These are phyloP conservation scores for Musca domestica DNA, from an alignment of 1,140 invertebrate species.

Conservation along the genomic window DNA sequence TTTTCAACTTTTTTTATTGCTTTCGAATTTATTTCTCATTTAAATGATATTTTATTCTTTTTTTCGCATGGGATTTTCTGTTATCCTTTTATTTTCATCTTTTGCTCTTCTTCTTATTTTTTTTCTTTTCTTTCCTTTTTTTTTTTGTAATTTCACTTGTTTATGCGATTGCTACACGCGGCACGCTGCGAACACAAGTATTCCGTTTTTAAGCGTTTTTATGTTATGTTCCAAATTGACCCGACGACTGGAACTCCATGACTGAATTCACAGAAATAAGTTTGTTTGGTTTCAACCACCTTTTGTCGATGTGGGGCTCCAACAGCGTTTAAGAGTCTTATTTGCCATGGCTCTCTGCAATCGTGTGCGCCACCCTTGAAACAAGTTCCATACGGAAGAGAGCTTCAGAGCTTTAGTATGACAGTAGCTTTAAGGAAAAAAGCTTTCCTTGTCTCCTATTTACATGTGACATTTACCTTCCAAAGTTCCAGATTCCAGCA, in stretches of 20 bases:
- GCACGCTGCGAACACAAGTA: constrained; percentile 31
- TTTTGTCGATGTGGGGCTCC: constrained; percentile 13
- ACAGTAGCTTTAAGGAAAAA: not conserved
- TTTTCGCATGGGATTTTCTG: not conserved
- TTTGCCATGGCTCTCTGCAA: not conserved
- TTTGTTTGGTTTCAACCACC: constrained; percentile 9
- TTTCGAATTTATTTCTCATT: not conserved
- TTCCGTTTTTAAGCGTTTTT: constrained; percentile 3
- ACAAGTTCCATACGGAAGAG: not conserved
- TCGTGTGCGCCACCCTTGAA: not conserved
- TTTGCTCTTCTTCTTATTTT: not conserved
- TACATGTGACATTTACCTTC: constrained; percentile 23
- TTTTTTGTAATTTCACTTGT: not conserved
- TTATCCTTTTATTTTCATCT: not conserved
- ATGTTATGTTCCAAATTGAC: constrained; percentile 51
- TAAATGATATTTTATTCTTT: not conserved
- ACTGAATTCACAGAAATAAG: constrained; percentile 33
- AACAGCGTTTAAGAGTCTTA: constrained; percentile 28
- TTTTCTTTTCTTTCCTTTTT: constrained; percentile 6
- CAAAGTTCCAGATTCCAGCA: constrained; percentile 24
- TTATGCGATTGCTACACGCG: constrained; percentile 5
- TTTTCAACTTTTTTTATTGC: not conserved
- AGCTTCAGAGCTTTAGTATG: constrained; percentile 1
- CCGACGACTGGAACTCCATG: constrained; percentile 54
- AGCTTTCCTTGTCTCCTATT: not conserved